phyloP scores from a whole-genome alignment of 2,113 vertebrate species.

The Xenus cinereus region DNA sequence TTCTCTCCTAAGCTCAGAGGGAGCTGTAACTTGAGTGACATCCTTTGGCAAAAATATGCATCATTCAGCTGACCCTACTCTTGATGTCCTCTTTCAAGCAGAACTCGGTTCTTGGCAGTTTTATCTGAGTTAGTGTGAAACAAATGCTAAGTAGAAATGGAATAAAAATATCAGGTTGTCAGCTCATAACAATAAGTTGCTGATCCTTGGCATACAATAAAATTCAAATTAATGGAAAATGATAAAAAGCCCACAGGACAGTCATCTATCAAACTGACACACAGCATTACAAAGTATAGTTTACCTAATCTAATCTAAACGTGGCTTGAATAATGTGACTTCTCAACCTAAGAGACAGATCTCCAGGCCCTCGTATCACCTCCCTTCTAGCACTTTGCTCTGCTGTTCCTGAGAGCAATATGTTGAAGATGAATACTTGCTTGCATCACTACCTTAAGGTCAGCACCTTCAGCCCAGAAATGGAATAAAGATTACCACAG shows the following conservation, averaged over 20 bases:
- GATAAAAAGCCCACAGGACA: background rate
- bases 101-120: background rate
- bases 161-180: conserved; percentile 19
- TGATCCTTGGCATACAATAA: background rate
- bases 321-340: background rate
- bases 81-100: background rate
- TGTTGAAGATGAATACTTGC: background rate
- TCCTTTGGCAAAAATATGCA: background rate
- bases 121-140: conserved; percentile 6
- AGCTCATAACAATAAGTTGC: background rate
- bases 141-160: background rate
- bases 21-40: background rate
- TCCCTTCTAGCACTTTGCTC: background rate
- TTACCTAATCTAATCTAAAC: background rate
- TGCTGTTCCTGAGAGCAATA: background rate
- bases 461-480: conserved; percentile 56
- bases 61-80: background rate
- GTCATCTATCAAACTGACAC: background rate
- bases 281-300: background rate
- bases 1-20: background rate
- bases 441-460: background rate
- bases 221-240: conserved; percentile 36
- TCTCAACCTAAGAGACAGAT: background rate
- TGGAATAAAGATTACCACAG: conserved; percentile 51
- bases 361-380: background rate